Conservation (phyloP, 2,888 invertebrate species). For the Cynaeus angustus region DNA sequence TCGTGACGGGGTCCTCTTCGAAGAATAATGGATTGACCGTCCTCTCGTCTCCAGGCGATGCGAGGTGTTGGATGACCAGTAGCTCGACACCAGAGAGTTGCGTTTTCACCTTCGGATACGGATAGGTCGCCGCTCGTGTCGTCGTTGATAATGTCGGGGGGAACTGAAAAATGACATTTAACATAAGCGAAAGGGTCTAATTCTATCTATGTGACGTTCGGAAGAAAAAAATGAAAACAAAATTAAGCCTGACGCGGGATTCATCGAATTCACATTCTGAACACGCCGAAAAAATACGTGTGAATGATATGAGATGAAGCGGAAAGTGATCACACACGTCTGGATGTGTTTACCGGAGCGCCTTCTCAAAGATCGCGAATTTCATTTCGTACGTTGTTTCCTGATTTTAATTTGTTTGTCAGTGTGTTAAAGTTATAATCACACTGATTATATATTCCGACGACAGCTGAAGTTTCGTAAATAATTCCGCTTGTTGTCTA, state of each 20-base stretch:
- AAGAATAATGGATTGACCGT: conserved; percentile 72
- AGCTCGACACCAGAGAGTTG: conserved; percentile 82
- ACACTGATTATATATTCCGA: conserved; percentile 21
- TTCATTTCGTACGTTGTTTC: conserved; percentile 5
- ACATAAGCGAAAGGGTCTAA: conserved; percentile 9
- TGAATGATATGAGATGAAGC: conserved; percentile 31
- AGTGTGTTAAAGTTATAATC: neutral
- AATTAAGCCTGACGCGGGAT: neutral
- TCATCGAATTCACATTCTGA: conserved; percentile 8
- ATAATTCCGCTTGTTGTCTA: conserved; percentile 11
- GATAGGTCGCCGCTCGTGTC: conserved; percentile 85
- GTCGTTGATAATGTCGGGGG: conserved; percentile 85
- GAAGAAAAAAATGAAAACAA: conserved; percentile 18
- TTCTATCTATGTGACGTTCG: neutral
- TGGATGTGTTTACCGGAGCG: conserved; percentile 8
- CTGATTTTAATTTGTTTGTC: conserved; percentile 4
- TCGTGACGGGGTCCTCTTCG: conserved; percentile 70
- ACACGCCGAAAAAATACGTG: conserved; percentile 27
- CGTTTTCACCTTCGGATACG: conserved; percentile 83
- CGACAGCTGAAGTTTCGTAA: conserved; percentile 16
- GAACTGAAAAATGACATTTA: conserved; percentile 75
- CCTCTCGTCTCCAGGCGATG: conserved; percentile 78
- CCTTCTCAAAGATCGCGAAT: conserved; percentile 1
- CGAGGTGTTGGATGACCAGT: conserved; percentile 82
- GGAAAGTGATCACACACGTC: conserved; percentile 12